A percentile compares a stretch with the other conserved stretches of the same genome.
phyloP scores from a whole-genome alignment of 2,113 vertebrate species.

The Progne subis region DNA sequence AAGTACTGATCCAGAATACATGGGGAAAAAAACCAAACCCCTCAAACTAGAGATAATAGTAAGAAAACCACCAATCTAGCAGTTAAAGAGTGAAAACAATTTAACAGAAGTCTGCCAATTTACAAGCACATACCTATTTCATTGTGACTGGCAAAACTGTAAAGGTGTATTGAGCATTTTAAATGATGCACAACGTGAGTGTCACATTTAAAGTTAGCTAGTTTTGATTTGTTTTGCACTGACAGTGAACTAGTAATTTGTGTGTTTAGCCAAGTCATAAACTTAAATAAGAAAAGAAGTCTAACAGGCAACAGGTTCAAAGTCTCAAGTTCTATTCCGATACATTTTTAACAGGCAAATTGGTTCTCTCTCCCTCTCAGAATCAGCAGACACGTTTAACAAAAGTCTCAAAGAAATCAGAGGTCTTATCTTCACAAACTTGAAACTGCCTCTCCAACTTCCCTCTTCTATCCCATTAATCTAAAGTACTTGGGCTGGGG shows the following conservation, averaged over 20 bases:
- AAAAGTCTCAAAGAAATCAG: neutral
- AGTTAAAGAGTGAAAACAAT: neutral
- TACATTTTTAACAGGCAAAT: neutral
- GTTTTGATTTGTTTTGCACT: neutral
- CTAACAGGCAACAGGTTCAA: neutral
- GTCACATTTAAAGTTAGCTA: neutral
- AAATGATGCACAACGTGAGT: neutral
- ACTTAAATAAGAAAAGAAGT: neutral
- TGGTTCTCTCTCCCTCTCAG: neutral
- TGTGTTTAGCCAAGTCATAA: neutral
- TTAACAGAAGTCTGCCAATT: neutral
- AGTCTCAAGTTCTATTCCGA: neutral
- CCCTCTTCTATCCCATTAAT: neutral
- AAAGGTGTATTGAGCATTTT: neutral
- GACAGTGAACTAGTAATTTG: neutral
- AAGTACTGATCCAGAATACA: neutral
- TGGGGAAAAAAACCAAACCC: neutral
- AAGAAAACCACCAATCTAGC: neutral
- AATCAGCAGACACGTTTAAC: neutral
- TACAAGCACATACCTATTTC: neutral
- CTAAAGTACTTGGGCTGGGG: neutral
- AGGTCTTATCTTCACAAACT: neutral
- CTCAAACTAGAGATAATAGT: neutral
- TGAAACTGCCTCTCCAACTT: neutral
- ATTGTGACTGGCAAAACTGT: neutral